These are phyloP conservation scores for Temnothorax unifasciatus DNA, from an alignment of 2,888 invertebrate genomes.

Conservation along the genomic window DNA sequence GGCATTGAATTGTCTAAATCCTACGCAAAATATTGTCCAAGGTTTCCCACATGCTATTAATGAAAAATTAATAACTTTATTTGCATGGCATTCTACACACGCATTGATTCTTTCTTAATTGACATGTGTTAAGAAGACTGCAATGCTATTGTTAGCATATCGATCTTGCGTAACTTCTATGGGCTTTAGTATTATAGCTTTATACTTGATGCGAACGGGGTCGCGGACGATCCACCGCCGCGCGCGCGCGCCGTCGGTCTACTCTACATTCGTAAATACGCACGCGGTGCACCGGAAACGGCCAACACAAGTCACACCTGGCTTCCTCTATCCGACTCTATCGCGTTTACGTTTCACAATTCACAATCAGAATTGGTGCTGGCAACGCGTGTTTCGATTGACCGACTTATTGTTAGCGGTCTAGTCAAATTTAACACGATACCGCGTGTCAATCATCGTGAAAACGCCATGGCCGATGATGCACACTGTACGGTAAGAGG, in stretches of 20 bases:
- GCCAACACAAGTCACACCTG: slow-evolving; percentile 78
- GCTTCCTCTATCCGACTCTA: slow-evolving; percentile 63
- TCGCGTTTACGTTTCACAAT: slow-evolving; percentile 65
- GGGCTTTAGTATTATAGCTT: not conserved
- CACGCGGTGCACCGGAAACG: slow-evolving; percentile 69
- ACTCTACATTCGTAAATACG: slow-evolving; percentile 69
- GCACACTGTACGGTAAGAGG: too few relatives aligned
- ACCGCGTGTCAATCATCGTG: slow-evolving; percentile 59
- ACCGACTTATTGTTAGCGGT: slow-evolving; percentile 64
- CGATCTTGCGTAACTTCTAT: not conserved
- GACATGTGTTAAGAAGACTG: not conserved
- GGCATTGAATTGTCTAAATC: not conserved
- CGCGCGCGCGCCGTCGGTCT: slow-evolving; percentile 33
- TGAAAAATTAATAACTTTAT: not conserved
- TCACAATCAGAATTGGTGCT: slow-evolving; percentile 53
- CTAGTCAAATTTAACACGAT: slow-evolving; percentile 59
- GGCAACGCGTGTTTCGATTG: slow-evolving; percentile 65
- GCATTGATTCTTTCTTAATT: not conserved
- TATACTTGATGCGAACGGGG: not conserved
- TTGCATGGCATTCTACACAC: not conserved
- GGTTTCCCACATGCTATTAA: not conserved
- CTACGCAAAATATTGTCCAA: not conserved
- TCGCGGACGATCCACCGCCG: slow-evolving; percentile 36
- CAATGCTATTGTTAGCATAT: not conserved
- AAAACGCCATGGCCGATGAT: slow-evolving; percentile 37